These are phyloP conservation scores for Vandiemenella viatica DNA, from an alignment of 2,888 invertebrate genomes.

Conservation along the genomic window DNA sequence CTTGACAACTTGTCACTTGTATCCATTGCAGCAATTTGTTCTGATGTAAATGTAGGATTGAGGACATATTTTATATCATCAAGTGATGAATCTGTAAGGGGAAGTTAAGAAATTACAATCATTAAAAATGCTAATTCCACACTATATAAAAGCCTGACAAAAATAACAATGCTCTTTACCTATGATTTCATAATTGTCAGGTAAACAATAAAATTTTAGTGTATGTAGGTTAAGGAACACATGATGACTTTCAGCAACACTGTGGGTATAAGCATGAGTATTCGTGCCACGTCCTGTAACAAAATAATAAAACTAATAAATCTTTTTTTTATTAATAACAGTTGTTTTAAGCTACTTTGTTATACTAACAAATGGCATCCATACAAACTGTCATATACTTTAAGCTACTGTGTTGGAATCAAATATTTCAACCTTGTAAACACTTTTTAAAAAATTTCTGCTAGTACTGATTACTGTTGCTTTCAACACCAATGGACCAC, in stretches of 20 bases:
- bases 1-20: conserved; percentile 69
- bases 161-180: conserved; percentile 37
- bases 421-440: too few species aligned
- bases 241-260: conserved; percentile 94
- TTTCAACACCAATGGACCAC: too few species aligned
- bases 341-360: too few species aligned
- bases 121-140: not conserved
- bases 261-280: conserved; percentile 98
- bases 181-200: conserved; percentile 98
- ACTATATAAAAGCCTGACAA: not conserved
- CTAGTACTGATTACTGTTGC: too few species aligned
- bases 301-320: conserved; percentile 1
- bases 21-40: conserved; percentile 73
- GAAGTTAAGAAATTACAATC: not conserved
- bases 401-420: too few species aligned
- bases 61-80: conserved; percentile 98
- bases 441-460: too few species aligned
- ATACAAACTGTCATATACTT: too few species aligned
- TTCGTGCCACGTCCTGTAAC: conserved; percentile 83
- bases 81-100: conserved; percentile 68
- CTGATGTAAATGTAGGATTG: conserved; percentile 83
- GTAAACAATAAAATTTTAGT: conserved; percentile 93
- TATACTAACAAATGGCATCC: too few species aligned
- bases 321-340: not conserved
- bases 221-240: conserved; percentile 95